phyloP scores from a whole-genome alignment of 2,113 vertebrate species.

The Poecilia latipinna region DNA sequence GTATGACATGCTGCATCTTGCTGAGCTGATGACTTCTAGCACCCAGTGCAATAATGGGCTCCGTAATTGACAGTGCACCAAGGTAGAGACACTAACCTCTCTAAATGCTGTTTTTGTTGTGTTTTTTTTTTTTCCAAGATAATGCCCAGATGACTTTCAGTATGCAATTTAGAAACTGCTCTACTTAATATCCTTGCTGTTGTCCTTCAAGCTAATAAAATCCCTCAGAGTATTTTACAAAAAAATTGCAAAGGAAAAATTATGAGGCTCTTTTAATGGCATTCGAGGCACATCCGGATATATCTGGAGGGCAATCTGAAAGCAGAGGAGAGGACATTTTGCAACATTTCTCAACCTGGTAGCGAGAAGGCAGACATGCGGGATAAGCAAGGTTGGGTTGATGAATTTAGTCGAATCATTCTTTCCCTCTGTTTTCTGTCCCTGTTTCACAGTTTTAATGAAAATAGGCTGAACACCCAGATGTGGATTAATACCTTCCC shows the following conservation, averaged over 20 bases:
- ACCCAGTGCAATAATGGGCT: constrained; percentile 20
- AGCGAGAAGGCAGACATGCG: constrained; percentile 13
- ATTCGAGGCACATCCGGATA: constrained; percentile 60
- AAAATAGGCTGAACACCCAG: neutral
- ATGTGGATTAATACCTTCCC: neutral
- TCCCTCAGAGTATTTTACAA: constrained; percentile 54
- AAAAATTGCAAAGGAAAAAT: constrained; percentile 64
- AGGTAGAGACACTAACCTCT: constrained; percentile 28
- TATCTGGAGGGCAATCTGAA: constrained; percentile 66
- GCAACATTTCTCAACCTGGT: constrained; percentile 36
- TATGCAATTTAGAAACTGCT: constrained; percentile 30
- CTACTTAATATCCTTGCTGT: constrained; percentile 29
- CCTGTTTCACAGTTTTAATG: neutral
- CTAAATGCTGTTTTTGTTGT: constrained; percentile 33
- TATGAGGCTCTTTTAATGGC: constrained; percentile 70
- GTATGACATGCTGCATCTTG: too few relatives aligned
- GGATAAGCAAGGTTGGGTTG: constrained; percentile 36
- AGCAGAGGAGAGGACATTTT: constrained; percentile 58
- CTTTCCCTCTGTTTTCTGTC: neutral
- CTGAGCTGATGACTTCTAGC: constrained; percentile 35
- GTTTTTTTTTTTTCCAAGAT: constrained; percentile 27
- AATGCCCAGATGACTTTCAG: constrained; percentile 25
- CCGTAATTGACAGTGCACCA: constrained; percentile 33
- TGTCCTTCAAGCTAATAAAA: constrained; percentile 59
- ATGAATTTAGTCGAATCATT: constrained; percentile 38